Percentiles rank a stretch among this genome's conserved stretches.
Conservation (phyloP, 2,888 invertebrate species). For the Ennomos quercinarius region DNA sequence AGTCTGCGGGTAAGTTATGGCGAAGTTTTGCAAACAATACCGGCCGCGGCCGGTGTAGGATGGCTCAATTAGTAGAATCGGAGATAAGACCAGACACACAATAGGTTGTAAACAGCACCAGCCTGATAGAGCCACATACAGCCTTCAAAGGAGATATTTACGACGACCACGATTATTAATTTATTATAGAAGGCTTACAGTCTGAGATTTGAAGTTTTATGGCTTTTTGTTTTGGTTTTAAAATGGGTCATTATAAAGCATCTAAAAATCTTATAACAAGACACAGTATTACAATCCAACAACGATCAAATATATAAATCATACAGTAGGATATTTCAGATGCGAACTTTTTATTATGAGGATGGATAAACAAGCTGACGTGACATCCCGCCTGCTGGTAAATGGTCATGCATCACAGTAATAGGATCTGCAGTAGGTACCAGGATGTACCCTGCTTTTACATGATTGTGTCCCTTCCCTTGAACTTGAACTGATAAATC, state of each 20-base stretch:
- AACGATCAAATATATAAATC: neutral
- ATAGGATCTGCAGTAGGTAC: too few species aligned
- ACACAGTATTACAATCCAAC: too few species aligned
- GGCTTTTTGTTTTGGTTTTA: constrained; percentile 13
- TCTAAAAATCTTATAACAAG: neutral
- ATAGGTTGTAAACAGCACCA: constrained; percentile 69
- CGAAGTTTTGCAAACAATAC: constrained; percentile 81
- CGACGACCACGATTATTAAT: constrained; percentile 25
- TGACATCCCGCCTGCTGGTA: too few species aligned
- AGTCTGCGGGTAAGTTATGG: constrained; percentile 65
- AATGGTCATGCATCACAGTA: too few species aligned
- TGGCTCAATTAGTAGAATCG: constrained; percentile 79
- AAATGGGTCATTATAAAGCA: constrained; percentile 3
- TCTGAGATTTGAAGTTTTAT: constrained; percentile 41
- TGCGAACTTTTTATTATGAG: too few species aligned
- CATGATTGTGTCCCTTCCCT: too few species aligned
- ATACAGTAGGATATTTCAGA: neutral
- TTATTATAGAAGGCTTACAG: constrained; percentile 16
- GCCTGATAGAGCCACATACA: constrained; percentile 42
- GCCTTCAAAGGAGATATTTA: constrained; percentile 38
- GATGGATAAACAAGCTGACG: too few species aligned
- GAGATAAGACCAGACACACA: constrained; percentile 72
- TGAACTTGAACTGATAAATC: neutral
- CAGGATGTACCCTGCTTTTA: too few species aligned
- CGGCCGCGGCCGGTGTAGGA: constrained; percentile 69